phyloP scores from a whole-genome alignment of 2,797 vertebrate genomes.

The Crocidura indochinensis region DNA sequence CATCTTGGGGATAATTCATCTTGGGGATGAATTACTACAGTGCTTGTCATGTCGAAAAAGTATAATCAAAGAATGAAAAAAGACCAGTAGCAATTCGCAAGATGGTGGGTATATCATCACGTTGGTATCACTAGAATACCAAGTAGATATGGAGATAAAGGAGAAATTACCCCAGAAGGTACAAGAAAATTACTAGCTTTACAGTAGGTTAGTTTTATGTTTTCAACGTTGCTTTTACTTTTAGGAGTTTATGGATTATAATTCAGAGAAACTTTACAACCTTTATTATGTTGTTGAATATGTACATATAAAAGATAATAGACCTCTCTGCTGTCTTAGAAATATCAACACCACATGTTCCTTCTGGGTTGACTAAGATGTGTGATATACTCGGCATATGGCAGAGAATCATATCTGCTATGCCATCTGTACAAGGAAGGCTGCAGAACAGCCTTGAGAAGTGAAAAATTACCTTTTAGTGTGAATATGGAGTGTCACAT shows the following conservation, averaged over 20 bases:
- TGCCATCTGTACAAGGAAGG: rapidly evolving
- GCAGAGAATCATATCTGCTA: neutral
- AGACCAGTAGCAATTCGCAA: neutral
- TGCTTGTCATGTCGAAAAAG: constrained; percentile 10
- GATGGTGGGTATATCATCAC: neutral
- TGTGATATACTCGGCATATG: neutral
- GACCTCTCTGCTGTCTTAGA: neutral
- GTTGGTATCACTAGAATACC: neutral
- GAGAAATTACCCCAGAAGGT: neutral
- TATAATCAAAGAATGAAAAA: neutral
- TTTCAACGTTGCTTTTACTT: neutral
- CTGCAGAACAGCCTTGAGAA: too few relatives aligned
- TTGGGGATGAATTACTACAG: too few relatives aligned
- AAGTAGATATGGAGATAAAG: neutral
- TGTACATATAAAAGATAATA: neutral
- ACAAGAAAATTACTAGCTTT: neutral
- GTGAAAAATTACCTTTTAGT: neutral
- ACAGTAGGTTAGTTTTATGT: neutral
- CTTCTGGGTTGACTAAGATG: neutral
- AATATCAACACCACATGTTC: neutral
- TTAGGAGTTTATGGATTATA: neutral
- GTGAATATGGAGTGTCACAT: neutral
- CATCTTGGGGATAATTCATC: too few relatives aligned
- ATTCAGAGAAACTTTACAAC: neutral
- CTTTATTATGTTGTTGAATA: neutral